Evolutionary conservation across 1,140 invertebrate genomes (phyloP).

Genomic region (Anadara kagoshimensis): DNA sequence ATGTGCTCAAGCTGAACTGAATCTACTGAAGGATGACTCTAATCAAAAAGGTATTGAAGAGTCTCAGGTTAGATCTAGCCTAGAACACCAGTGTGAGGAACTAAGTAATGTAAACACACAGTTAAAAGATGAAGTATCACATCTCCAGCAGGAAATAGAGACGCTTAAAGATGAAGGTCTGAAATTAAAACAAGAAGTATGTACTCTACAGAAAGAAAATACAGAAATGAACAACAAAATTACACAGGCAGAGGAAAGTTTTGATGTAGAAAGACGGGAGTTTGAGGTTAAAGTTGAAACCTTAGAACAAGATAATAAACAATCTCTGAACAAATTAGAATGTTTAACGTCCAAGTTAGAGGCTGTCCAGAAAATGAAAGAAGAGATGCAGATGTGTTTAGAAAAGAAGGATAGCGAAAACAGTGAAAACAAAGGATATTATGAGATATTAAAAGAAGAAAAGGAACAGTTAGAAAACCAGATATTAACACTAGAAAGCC

Average conservation of each 20-base stretch:
- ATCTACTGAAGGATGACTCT: conserved; percentile 14
- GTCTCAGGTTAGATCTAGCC: conserved; percentile 12
- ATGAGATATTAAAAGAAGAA: not conserved
- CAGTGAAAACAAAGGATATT: conserved; percentile 21
- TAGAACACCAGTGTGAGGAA: conserved; percentile 6
- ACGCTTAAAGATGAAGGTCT: not conserved
- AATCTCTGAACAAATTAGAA: conserved; percentile 16
- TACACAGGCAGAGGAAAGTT: not conserved
- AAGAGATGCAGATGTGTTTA: conserved; percentile 8
- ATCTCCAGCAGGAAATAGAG: not conserved
- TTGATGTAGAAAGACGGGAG: not conserved
- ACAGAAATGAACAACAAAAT: not conserved
- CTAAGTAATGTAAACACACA: conserved; percentile 10
- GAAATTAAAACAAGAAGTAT: not conserved
- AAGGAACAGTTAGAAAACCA: not conserved
- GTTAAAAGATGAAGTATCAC: not conserved
- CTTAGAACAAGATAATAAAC: not conserved
- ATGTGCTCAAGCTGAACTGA: conserved; percentile 1
- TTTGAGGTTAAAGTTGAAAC: not conserved
- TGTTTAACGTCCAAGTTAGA: conserved; percentile 15
- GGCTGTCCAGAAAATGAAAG: not conserved
- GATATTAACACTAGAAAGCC: not conserved
- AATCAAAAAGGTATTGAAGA: conserved; percentile 20
- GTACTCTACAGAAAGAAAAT: not conserved
- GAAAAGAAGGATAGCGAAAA: conserved; percentile 28